Evolutionary conservation across 2,888 invertebrate species (phyloP).

Genomic region (Actias luna): DNA sequence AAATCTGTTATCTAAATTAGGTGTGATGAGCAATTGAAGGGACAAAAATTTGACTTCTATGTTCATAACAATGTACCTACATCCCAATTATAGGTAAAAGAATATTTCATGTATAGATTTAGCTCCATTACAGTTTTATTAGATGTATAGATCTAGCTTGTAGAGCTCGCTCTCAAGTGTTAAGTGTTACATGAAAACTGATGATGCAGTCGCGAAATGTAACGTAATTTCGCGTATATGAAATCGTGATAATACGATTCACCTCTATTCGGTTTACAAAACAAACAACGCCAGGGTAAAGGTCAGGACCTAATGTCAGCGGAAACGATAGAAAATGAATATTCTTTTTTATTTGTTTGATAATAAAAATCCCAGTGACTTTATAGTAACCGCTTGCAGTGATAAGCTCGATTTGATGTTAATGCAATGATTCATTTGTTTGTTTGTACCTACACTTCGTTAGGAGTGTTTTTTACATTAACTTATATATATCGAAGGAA

Average conservation of each 20-base stretch:
- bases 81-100: no score
- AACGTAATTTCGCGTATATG: constrained; percentile 10
- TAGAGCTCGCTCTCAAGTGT: constrained; percentile 1
- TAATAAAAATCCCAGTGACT: neutral
- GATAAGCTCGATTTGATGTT: neutral
- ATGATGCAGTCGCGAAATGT: constrained; percentile 15
- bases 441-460: neutral
- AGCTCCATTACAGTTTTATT: no score
- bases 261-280: constrained; percentile 12
- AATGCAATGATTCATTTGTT: neutral
- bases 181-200: constrained; percentile 11
- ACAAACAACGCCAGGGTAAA: constrained; percentile 7
- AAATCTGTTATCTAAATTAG: no score
- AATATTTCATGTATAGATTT: no score
- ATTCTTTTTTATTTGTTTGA: neutral
- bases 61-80: no score
- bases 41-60: no score
- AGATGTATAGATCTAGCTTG: no score
- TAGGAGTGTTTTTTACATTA: neutral
- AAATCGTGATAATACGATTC: constrained; percentile 14
- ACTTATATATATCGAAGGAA: neutral
- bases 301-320: neutral
- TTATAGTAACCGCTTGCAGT: neutral
- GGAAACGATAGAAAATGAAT: neutral
- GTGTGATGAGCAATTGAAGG: no score